These are phyloP conservation scores for Heliconius charithonia DNA, from an alignment of 2,888 invertebrate genomes.

Conservation along the genomic window DNA sequence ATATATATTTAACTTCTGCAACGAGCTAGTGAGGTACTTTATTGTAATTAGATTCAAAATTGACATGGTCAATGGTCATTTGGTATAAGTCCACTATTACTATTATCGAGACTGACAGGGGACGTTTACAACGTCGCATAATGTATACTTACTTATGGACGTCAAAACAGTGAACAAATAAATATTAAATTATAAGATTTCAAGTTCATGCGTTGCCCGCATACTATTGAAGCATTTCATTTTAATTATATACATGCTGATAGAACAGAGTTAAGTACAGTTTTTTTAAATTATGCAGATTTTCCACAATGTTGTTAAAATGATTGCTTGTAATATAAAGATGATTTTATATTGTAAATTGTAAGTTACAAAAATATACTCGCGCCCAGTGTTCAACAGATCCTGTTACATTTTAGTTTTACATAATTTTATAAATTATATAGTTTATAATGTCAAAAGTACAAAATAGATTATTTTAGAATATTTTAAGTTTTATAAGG, in stretches of 20 bases:
- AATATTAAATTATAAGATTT: constrained; percentile 7
- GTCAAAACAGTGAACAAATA: constrained; percentile 17
- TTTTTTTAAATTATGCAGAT: not conserved
- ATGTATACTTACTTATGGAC: constrained; percentile 3
- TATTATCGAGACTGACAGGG: constrained; percentile 17
- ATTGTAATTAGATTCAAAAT: constrained; percentile 32
- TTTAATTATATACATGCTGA: constrained; percentile 15
- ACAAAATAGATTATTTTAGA: not conserved
- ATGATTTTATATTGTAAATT: not conserved
- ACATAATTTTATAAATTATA: not conserved
- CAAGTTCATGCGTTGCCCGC: not conserved
- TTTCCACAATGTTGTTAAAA: not conserved
- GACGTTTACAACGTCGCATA: constrained; percentile 15
- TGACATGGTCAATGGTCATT: constrained; percentile 27
- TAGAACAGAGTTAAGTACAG: not conserved
- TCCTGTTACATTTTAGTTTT: not conserved
- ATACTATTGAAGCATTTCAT: not conserved
- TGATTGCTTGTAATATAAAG: not conserved
- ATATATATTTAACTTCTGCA: constrained; percentile 38
- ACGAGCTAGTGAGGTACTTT: constrained; percentile 24
- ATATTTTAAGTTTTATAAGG: constrained; percentile 10
- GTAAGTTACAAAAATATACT: not conserved
- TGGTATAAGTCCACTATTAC: constrained; percentile 16
- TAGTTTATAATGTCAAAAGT: not conserved
- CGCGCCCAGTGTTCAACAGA: not conserved